These are phyloP conservation scores for Pygocentrus nattereri DNA, from an alignment of 2,797 vertebrate genomes.

Conservation along the genomic window DNA sequence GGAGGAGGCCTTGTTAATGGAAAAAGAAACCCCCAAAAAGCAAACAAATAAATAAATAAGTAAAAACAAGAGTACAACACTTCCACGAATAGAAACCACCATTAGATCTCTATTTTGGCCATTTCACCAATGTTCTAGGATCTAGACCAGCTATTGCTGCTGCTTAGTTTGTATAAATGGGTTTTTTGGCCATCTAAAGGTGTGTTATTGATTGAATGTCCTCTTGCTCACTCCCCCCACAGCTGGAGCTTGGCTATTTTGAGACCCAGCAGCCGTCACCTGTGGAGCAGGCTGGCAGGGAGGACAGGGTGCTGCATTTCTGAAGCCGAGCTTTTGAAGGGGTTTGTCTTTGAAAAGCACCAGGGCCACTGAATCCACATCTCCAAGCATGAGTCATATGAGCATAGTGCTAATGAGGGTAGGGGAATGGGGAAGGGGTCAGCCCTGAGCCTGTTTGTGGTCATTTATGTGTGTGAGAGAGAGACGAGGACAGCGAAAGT, in stretches of 20 bases:
- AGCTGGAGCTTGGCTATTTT: slow-evolving; percentile 51
- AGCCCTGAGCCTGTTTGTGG: not conserved
- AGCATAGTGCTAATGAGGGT: slow-evolving; percentile 34
- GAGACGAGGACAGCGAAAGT: not conserved
- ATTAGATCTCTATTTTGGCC: slow-evolving; percentile 8
- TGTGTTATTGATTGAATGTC: slow-evolving; percentile 48
- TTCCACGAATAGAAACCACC: not conserved
- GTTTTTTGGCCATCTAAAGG: slow-evolving; percentile 37
- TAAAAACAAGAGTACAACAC: not conserved
- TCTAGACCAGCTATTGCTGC: not conserved
- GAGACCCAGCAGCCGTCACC: slow-evolving; percentile 42
- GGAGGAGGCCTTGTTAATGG: slow-evolving; percentile 3
- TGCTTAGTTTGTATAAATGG: slow-evolving; percentile 5
- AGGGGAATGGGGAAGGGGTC: not conserved
- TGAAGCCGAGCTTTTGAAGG: slow-evolving; percentile 31
- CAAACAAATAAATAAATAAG: not conserved
- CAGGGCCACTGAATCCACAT: slow-evolving; percentile 6
- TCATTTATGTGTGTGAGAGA: not conserved
- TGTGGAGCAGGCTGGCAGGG: slow-evolving; percentile 34
- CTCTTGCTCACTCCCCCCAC: slow-evolving; percentile 11
- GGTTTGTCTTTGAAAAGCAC: slow-evolving; percentile 45
- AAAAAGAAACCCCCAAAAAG: not conserved
- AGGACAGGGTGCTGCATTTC: slow-evolving; percentile 38
- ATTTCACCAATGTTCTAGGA: slow-evolving; percentile 4
- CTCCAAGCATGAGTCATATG: slow-evolving; percentile 10